A percentile compares a stretch with the other conserved stretches of the same genome.
phyloP scores from a whole-genome alignment of 2,113 vertebrate genomes.

The Actenoides lindsayi region DNA sequence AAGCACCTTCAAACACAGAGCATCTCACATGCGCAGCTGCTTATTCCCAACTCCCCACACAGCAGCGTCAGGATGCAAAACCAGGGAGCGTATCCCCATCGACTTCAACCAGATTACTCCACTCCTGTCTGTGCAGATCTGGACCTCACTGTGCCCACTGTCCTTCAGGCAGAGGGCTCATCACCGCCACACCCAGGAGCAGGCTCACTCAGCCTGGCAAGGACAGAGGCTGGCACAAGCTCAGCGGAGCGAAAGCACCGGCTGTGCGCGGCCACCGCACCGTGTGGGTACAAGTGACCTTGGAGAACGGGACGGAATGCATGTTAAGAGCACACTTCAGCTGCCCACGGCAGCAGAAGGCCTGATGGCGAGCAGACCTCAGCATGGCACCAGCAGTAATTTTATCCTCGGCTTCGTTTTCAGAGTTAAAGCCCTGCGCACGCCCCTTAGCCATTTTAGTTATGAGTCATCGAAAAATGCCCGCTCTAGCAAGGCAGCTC shows the following conservation, averaged over 20 bases:
- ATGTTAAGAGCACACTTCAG: neutral
- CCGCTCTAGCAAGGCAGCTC: neutral
- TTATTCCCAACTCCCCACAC: neutral
- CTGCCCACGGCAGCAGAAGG: neutral
- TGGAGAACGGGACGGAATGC: neutral
- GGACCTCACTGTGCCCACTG: neutral
- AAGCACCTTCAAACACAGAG: neutral
- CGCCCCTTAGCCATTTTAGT: neutral
- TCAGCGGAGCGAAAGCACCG: neutral
- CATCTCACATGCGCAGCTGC: neutral
- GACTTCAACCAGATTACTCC: neutral
- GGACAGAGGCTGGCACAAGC: neutral
- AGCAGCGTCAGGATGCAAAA: neutral
- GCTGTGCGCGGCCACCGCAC: fast-evolving
- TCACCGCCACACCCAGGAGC: neutral
- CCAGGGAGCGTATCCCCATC: neutral
- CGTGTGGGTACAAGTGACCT: fast-evolving
- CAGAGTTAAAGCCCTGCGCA: neutral
- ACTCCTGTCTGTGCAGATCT: fast-evolving
- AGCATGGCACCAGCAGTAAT: neutral
- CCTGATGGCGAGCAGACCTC: neutral
- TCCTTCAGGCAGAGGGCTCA: neutral
- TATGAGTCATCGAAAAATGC: neutral
- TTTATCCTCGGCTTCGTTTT: neutral
- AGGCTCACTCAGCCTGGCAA: neutral